A percentile compares a stretch with the other conserved stretches of the same genome.
phyloP scores from a whole-genome alignment of 2,113 vertebrate genomes.

The Otus sunia region DNA sequence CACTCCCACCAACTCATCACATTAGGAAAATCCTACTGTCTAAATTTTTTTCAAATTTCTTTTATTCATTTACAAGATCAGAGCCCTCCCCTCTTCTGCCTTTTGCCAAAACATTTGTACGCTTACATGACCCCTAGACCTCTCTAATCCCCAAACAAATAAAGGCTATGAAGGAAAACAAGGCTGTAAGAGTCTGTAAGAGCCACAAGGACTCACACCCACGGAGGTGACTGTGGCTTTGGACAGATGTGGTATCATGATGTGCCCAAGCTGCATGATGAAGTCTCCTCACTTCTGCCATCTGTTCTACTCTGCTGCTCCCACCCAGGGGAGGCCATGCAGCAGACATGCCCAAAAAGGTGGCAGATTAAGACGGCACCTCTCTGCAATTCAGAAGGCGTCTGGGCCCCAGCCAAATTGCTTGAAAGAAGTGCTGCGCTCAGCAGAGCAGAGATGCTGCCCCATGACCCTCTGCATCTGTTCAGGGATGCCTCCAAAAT shows the following conservation, averaged over 20 bases:
- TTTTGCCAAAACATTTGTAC: not conserved
- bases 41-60: not conserved
- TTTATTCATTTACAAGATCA: not conserved
- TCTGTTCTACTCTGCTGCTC: not conserved
- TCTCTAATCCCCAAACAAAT: not conserved
- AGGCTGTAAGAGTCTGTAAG: not conserved
- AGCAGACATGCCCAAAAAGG: not conserved
- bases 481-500: not conserved
- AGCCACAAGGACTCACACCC: not conserved
- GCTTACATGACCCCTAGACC: not conserved
- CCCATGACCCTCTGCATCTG: rapidly evolving
- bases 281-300: not conserved
- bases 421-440: not conserved
- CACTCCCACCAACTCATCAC: not conserved
- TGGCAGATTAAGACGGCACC: not conserved
- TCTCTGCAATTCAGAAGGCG: not conserved
- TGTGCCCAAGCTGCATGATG: not conserved
- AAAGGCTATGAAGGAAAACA: not conserved
- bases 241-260: not conserved
- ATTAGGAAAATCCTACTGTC: not conserved
- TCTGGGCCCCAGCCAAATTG: not conserved
- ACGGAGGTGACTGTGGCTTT: not conserved
- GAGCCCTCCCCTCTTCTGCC: not conserved
- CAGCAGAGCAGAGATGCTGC: not conserved
- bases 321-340: not conserved